Base-by-base conservation (phyloP, 1,140 invertebrate genomes). In the Cherax destructor region DNA sequence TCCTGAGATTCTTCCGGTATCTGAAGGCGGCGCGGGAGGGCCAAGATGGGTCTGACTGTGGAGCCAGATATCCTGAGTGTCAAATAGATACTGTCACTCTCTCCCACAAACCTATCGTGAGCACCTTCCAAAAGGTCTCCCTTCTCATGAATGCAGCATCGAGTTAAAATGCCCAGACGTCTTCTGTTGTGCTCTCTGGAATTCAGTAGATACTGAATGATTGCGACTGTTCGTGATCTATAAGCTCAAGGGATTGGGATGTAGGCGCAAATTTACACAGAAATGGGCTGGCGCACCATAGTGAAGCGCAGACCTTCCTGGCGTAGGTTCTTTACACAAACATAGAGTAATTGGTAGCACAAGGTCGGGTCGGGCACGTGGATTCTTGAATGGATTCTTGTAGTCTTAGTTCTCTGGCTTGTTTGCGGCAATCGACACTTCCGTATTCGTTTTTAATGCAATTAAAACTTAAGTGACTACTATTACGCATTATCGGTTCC, bases 1-100 rank as follows among this genome's bases (percentile, higher is more conserved):
- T 93, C 30, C 81, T 93, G 24, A 87, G 92, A 5, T 93, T 92
- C 92, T 93, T 93, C 92, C 74, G 91, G 50, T 93, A 93, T 86
- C 88, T 93, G 18, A 88, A 92, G 85, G 87, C 92, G 11, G 92
- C 92, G 11, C n/a, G 88, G 69, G 86, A 91, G 11, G 92, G 92
- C 1, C 92, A 93, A 77, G 92, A 93, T 79, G 91, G 91, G 6
- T 85, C 77, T 4, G 80, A 92, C 65, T 93, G 92, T 86, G 24
- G 56, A 7, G 84, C 41, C 24, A 81, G 41, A 13, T 92, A 92
- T 69, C 76, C 91, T 9, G 56, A 90, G 16, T 93, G 92, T 59
- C n/a, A 65, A 0, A 61, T 84, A 6, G 92, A 93, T 77, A 93
- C 92, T 11, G 88, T 87, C n/a, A 30, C 77, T 49, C 84, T 93